Evolutionary conservation across 1,140 invertebrate species (phyloP), one percentile per base, ranked within the genome.

Genomic region (Myzus persicae): DNA sequence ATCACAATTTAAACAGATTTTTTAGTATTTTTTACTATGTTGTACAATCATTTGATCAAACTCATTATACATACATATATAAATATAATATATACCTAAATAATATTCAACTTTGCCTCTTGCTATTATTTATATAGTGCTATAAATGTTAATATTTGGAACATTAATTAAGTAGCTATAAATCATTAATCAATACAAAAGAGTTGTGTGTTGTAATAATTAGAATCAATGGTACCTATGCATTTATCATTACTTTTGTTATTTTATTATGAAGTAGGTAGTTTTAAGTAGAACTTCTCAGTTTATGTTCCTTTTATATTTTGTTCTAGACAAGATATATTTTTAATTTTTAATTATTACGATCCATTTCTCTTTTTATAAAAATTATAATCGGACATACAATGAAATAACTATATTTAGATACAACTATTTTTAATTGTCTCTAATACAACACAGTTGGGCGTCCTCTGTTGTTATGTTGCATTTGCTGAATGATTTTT

Each of bases 341-440:
- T 88, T 88, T 88, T 48, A 48, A 36, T 88, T 88, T 88, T 5
- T 36, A 24, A 88, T 51, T 20, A 51, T 54, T 54, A 46, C 42
- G 26, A 3, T 88, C 24, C 22, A 26, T 54, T 36, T 48, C 20
- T 88, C 38, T 48, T 36, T 22, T 26, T 54, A 9, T 59, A 31
- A 42, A 67, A 59, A 42, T 20, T 90, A 18, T 59, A 42, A 42
- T 90, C 89, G 88, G 36, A 54, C 88, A 18, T 18, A 36, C 26
- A 67, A 90, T 90, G 38, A 67, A 90, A 26, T 40, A 90, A 90
- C 11, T 67, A 90, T 67, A 42, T 67, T 90, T 90, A 67, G 89
- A 90, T 90, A 11, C 18, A 67, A 90, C 89, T 90, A 90, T 90
- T 90, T 90, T 90, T 90, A 90, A 90, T 90, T 90, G 89, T 67